Percentiles rank a stretch among this genome's conserved stretches.
phyloP scores from a whole-genome alignment of 35 echinoderm and acorn worm species.

The Nesometra sesokonis region DNA sequence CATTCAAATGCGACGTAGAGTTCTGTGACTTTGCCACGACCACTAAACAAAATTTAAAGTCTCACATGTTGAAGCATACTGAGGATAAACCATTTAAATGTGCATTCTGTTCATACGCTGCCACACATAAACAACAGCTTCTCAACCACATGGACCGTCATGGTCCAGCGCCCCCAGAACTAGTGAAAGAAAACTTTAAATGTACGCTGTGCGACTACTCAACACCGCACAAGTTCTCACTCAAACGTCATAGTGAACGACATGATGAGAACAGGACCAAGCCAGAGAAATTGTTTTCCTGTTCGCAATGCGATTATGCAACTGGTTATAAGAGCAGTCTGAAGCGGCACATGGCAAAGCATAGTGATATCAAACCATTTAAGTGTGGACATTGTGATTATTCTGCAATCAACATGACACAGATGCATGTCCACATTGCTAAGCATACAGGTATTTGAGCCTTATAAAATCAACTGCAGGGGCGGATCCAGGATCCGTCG shows the following conservation, averaged over 20 bases:
- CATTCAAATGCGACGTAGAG: conserved; percentile 32
- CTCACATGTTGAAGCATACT: conserved; percentile 52
- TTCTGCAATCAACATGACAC: conserved; percentile 93
- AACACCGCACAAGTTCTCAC: conserved; percentile 42
- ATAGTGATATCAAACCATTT: conserved; percentile 74
- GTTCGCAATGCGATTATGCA: conserved; percentile 50
- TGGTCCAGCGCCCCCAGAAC: not conserved
- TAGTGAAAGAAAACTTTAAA: conserved; percentile 8
- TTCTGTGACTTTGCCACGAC: conserved; percentile 66
- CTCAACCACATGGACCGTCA: conserved; percentile 9
- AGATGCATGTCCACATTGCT: conserved; percentile 96
- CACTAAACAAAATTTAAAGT: conserved; percentile 61
- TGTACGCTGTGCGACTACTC: conserved; percentile 49
- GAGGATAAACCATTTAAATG: conserved; percentile 51
- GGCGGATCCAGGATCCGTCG: no score
- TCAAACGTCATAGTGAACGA: conserved; percentile 57
- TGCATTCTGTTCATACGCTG: conserved; percentile 30
- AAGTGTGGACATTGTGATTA: conserved; percentile 98
- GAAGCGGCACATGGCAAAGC: conserved; percentile 77
- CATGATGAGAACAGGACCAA: conserved; percentile 47
- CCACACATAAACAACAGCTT: conserved; percentile 34
- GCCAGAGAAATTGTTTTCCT: conserved; percentile 67
- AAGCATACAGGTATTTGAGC: conserved; percentile 73
- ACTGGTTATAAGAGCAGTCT: conserved; percentile 88
- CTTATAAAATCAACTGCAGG: not conserved